Conservation (phyloP, 2,888 invertebrate genomes). For the Hirtodrosophila histrioides region DNA sequence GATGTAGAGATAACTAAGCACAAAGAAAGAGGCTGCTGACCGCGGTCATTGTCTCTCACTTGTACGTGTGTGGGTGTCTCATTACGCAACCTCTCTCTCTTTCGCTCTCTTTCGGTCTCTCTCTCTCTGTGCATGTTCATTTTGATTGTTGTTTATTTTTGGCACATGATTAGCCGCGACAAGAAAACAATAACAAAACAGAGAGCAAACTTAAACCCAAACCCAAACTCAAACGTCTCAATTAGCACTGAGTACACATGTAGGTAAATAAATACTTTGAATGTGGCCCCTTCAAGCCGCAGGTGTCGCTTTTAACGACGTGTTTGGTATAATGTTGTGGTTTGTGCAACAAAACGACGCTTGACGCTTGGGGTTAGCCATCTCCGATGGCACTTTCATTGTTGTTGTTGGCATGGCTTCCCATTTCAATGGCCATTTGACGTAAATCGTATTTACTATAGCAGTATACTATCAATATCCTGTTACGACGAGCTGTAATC, state of each 20-base stretch:
- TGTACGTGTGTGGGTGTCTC: conserved; percentile 4
- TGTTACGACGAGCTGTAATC: too few relatives aligned
- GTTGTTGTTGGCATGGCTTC: too few relatives aligned
- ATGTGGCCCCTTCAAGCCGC: background rate
- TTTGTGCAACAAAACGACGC: conserved; percentile 36
- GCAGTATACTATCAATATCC: too few relatives aligned
- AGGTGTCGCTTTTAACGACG: background rate
- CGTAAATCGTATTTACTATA: too few relatives aligned
- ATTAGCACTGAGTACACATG: conserved; percentile 28
- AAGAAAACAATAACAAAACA: conserved; percentile 5
- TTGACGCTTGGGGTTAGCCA: conserved; percentile 24
- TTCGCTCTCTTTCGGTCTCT: background rate
- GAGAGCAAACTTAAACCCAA: background rate
- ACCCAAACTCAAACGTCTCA: conserved; percentile 31
- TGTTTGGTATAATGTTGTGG: conserved; percentile 14
- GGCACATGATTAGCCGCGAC: conserved; percentile 20
- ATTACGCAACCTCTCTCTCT: conserved; percentile 28
- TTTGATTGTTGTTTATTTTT: conserved; percentile 5
- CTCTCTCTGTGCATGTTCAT: conserved; percentile 1
- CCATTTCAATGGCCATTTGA: too few relatives aligned
- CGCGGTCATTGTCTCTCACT: too few relatives aligned
- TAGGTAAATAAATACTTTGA: background rate
- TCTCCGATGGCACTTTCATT: too few relatives aligned
- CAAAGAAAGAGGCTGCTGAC: too few relatives aligned
- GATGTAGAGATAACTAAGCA: too few relatives aligned